Evolutionary conservation across 2,888 invertebrate species (phyloP), one percentile per base, ranked within the genome.

Genomic region (Phlogophora meticulosa): DNA sequence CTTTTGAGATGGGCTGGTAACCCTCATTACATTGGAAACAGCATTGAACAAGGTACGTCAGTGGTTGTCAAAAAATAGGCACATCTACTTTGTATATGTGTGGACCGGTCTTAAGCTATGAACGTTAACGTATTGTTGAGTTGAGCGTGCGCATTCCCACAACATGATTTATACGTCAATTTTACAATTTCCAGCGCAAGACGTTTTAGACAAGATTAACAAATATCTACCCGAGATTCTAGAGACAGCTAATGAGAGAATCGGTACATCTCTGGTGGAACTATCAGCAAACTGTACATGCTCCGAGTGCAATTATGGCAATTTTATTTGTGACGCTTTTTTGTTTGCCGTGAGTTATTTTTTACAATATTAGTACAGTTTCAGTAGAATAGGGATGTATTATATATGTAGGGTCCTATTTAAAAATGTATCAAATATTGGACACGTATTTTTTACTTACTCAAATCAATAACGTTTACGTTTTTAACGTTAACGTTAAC

Each of bases 1-100:
- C 93, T 98, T 1, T 86, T 95, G 0, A 88, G 92, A 11, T 98
- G 97, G 96, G 91, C 94, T 48, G 98, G 98, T 1, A 96, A 97
- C 69, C 98, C 98, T 0, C 97, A 98, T 81, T 97, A 97, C 57
- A 90, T 98, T 84, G 96, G 96, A 72, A 89, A 92, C 17, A 93
- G 95, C 43, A 90, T 98, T 32, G 92, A 92, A 72, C 96, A 97
- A 96, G 97, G 98, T 97, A 87, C 34, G 17, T 11, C 15, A 22
- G 0, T 0, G 4, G 11, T 2, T 48, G 15, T 56, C 28, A 2
- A 32, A 28, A 28, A 28, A 28, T 4, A 28, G n/a, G n/a, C n/a
- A n/a, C n/a, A n/a, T n/a, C n/a, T n/a, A n/a, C n/a, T 28, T 28
- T 28, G 5, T 4, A 2, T 28, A 28, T 28, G 28, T 28, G 28